A percentile compares a stretch with the other conserved stretches of the same genome.
Evolutionary conservation across 1,140 invertebrate genomes (phyloP).

Genomic region (Helicorthomorpha holstii): DNA sequence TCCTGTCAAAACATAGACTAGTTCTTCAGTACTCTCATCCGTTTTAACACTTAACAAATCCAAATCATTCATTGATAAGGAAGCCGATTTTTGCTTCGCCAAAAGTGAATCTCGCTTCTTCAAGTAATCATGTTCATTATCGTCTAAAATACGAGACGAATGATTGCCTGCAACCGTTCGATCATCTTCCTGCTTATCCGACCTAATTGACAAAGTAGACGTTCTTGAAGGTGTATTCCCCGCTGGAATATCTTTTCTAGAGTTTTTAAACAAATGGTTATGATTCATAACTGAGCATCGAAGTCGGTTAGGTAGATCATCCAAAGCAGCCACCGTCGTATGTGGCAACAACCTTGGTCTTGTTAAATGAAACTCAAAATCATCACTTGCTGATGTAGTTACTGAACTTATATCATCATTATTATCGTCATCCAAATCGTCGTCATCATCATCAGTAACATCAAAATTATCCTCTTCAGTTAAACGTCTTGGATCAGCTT

Average conservation of each 20-base stretch:
- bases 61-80: not conserved
- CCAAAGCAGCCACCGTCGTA: not conserved
- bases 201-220: not conserved
- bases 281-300: not conserved
- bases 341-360: slow-evolving; percentile 8
- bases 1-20: not conserved
- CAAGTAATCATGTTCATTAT: not conserved
- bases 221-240: not conserved
- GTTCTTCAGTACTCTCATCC: not conserved
- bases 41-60: not conserved
- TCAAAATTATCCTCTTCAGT: no score
- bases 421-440: slow-evolving; percentile 11
- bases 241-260: not conserved
- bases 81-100: not conserved
- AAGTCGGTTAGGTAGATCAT: not conserved
- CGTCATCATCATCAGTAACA: no score
- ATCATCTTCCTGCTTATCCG: not conserved
- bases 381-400: slow-evolving; percentile 44
- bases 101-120: not conserved
- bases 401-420: slow-evolving; percentile 27
- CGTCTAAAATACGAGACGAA: not conserved
- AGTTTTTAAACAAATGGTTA: not conserved
- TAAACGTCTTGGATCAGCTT: not conserved
- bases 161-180: not conserved
- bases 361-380: slow-evolving; percentile 39